Evolutionary conservation across 2,888 invertebrate genomes (phyloP).

Genomic region (Globia sparganii): DNA sequence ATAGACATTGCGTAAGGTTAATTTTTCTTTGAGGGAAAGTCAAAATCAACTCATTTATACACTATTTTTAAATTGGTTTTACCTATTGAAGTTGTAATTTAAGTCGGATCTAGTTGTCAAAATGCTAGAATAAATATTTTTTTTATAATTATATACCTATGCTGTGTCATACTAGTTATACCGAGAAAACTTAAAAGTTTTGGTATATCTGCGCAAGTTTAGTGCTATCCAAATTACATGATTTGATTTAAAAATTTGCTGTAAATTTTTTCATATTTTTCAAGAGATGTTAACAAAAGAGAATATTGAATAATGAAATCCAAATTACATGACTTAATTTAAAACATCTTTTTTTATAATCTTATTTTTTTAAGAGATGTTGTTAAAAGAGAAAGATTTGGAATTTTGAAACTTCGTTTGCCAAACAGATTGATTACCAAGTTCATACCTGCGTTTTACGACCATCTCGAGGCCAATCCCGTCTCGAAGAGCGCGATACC

Average conservation of each 20-base stretch:
- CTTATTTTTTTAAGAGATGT: not conserved
- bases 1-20: conserved; percentile 12
- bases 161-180: not conserved
- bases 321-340: conserved; percentile 3
- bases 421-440: conserved; percentile 9
- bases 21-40: not conserved
- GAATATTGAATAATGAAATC: too few species aligned
- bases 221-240: not conserved
- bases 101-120: not conserved
- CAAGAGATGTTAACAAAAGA: too few species aligned
- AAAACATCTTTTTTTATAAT: not conserved
- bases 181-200: not conserved
- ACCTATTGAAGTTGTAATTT: conserved; percentile 2
- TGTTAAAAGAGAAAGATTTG: not conserved
- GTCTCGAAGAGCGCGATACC: conserved; percentile 11
- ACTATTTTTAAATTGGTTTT: conserved; percentile 19
- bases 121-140: not conserved
- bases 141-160: not conserved
- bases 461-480: conserved; percentile 16
- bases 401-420: not conserved
- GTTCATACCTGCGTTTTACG: conserved; percentile 23
- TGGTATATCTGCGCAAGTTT: not conserved
- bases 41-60: not conserved
- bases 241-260: too few species aligned
- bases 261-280: too few species aligned